Percentiles rank a stretch among this genome's conserved stretches.
phyloP scores from a whole-genome alignment of 2,797 vertebrate genomes.

The Neostethus bicornis region DNA sequence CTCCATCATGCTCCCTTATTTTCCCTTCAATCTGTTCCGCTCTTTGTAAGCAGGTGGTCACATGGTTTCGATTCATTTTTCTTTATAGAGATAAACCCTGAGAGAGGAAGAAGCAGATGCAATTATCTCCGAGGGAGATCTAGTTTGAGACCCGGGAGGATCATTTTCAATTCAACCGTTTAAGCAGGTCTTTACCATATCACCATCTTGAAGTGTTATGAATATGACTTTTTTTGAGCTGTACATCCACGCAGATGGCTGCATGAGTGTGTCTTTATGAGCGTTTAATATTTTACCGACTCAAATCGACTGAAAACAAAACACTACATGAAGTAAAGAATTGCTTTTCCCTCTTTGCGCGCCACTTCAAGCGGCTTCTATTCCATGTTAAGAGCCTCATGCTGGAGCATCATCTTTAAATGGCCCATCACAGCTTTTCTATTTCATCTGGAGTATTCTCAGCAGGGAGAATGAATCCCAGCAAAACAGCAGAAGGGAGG shows the following conservation, averaged over 20 bases:
- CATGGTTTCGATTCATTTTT: constrained; percentile 25
- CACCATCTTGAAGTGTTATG: constrained; percentile 12
- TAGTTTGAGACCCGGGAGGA: constrained; percentile 32
- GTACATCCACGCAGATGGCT: constrained; percentile 24
- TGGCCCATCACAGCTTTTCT: constrained; percentile 42
- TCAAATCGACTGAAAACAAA: constrained; percentile 43
- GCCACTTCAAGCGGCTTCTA: constrained; percentile 35
- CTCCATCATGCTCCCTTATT: constrained; percentile 38
- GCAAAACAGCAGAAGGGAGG: constrained; percentile 38
- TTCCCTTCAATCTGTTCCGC: constrained; percentile 18
- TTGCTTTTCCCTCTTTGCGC: constrained; percentile 29
- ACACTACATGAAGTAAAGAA: constrained; percentile 37
- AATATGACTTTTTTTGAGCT: constrained; percentile 11
- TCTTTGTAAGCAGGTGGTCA: constrained; percentile 24
- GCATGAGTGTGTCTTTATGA: constrained; percentile 23
- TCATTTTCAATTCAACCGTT: constrained; percentile 47
- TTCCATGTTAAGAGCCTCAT: constrained; percentile 40
- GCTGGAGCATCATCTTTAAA: constrained; percentile 53
- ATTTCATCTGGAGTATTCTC: constrained; percentile 60
- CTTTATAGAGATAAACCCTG: constrained; percentile 29
- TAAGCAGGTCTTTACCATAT: constrained; percentile 19
- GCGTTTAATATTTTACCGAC: constrained; percentile 36
- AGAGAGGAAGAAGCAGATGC: constrained; percentile 38
- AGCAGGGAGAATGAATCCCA: constrained; percentile 38
- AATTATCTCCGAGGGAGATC: constrained; percentile 40